These are phyloP conservation scores for Elymnias hypermnestra DNA, from an alignment of 1,140 invertebrate species.

Conservation along the genomic window DNA sequence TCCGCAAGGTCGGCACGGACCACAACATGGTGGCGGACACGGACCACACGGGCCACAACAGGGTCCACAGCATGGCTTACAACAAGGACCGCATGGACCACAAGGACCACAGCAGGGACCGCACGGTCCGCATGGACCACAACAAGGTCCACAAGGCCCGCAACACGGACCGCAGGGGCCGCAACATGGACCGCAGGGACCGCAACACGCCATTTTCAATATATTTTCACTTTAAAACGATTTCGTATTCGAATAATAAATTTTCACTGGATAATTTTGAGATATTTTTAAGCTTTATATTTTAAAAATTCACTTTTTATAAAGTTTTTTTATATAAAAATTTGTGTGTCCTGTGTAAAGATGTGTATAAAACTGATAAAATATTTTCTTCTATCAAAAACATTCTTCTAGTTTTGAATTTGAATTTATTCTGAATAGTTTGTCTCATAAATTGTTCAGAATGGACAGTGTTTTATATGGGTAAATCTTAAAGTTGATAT, in stretches of 20 bases:
- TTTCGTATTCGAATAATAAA: conserved; percentile 10
- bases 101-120: conserved; percentile 19
- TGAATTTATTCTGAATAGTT: too few relatives aligned
- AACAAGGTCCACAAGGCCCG: background rate
- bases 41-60: conserved; percentile 8
- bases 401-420: background rate
- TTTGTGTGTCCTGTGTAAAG: conserved; percentile 34
- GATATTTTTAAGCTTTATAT: conserved; percentile 14
- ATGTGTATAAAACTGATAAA: conserved; percentile 31
- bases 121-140: conserved; percentile 10
- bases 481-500: too few relatives aligned
- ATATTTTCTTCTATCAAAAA: background rate
- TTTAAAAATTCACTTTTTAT: conserved; percentile 19
- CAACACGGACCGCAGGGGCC: conserved; percentile 11
- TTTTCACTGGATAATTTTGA: conserved; percentile 22
- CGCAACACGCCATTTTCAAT: conserved; percentile 33
- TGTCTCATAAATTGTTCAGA: too few relatives aligned
- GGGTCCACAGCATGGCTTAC: conserved; percentile 3
- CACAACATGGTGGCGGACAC: too few relatives aligned
- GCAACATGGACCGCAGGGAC: conserved; percentile 20
- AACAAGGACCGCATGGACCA: conserved; percentile 13
- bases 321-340: conserved; percentile 18
- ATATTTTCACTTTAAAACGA: conserved; percentile 8
- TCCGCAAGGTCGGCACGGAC: conserved; percentile 17
- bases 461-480: too few relatives aligned